phyloP scores from a whole-genome alignment of 2,113 vertebrate species.

The Chauna torquata region DNA sequence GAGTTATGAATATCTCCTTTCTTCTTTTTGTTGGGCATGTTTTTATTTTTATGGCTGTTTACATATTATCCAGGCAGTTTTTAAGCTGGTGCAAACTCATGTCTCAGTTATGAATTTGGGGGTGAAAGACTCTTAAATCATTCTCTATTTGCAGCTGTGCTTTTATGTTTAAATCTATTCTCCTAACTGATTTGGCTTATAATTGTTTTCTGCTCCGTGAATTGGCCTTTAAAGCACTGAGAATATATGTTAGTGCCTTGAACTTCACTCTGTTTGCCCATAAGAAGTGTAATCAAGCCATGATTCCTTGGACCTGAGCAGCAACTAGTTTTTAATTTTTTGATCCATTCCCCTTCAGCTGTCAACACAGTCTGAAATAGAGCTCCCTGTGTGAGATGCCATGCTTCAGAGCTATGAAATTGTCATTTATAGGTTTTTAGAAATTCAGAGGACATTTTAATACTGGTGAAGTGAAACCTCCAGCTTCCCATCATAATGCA shows the following conservation, averaged over 20 bases:
- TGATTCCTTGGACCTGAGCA: conserved; percentile 39
- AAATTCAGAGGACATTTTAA: conserved; percentile 33
- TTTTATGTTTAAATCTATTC: background rate
- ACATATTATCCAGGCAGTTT: background rate
- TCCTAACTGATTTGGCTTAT: background rate
- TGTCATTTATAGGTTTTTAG: conserved; percentile 38
- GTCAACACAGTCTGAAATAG: background rate
- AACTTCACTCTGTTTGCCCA: background rate
- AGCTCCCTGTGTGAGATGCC: conserved; percentile 34
- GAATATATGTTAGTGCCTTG: background rate
- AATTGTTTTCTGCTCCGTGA: conserved; percentile 11
- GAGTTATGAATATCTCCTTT: conserved; percentile 21
- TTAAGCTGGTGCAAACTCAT: background rate
- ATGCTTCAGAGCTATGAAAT: conserved; percentile 29
- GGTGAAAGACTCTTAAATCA: background rate
- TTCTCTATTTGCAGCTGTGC: background rate
- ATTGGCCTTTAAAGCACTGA: background rate
- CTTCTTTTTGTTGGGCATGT: background rate
- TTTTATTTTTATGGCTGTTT: conserved; percentile 39
- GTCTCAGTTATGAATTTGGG: background rate
- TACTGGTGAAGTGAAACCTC: background rate
- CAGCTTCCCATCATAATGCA: background rate
- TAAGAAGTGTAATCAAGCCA: background rate
- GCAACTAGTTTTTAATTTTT: conserved; percentile 38
- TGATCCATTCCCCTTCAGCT: conserved; percentile 53